Evolutionary conservation across 2,888 invertebrate species (phyloP), one percentile per base, ranked within the genome.

Genomic region (Alloscopus bannaensis): DNA sequence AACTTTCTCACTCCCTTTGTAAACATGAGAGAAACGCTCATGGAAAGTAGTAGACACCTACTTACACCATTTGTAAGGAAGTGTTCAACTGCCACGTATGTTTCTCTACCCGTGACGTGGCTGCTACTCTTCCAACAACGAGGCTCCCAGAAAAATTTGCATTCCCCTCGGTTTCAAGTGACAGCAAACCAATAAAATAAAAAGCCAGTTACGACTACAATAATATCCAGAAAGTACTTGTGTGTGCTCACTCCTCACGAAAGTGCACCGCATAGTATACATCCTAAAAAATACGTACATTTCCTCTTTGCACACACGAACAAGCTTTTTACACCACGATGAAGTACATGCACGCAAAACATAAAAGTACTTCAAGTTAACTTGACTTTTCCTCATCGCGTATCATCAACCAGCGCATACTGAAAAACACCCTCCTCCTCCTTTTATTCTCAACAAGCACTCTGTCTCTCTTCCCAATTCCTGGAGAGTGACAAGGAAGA

Each of bases 131-230:
- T 36, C 36, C 47, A 13, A n/a, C 36, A 36, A 47, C 11, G 29
- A 26, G 11, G 24, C 55, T 6, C 6, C n/a, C n/a, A 29, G 29
- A 40, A 60, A 60, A 60, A 60, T 71, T 71, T 71, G 70, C 70
- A 71, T 71, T 71, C 59, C 60, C 70, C 59, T 70, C 59, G 47
- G 50, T 52, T 66, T 70, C 29, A 60, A 71, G 60, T 71, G 70
- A 71, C 70, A 71, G 70, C 60, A 71, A 71, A 71, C 70, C 70
- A 71, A 71, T 71, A 71, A 60, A 71, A 71, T 71, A 36, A 71
- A 71, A 70, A 59, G 59, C 22, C 57, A 59, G 59, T 70, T 69
- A 69, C 29, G 26, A 26, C 18, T 16, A 47, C 13, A n/a, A 13
- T 47, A 13, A 4, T 26, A 8, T 20, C 6, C 55, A 55, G 13